Conservation (phyloP, 2,797 vertebrate species). For the Neomorphus geoffroyi region DNA sequence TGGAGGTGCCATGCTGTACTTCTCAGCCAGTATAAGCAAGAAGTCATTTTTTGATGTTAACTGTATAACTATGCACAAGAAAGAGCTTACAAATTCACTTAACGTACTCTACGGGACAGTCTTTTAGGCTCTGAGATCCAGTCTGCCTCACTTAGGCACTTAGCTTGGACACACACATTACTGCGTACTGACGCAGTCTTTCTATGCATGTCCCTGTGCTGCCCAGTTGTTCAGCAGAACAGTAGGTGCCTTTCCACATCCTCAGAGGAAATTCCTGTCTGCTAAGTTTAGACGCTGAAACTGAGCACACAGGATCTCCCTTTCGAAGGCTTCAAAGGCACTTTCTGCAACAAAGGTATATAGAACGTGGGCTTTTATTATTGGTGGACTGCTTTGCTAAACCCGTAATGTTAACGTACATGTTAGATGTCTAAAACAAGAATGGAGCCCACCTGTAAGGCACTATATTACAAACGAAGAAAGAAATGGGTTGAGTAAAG, state of each 20-base stretch:
- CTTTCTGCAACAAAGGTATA: background rate
- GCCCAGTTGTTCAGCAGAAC: background rate
- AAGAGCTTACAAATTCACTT: background rate
- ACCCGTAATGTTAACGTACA: background rate
- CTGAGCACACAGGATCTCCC: conserved; percentile 42
- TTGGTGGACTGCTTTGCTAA: background rate
- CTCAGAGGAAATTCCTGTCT: conserved; percentile 45
- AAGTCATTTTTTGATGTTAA: background rate
- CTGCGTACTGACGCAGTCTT: background rate
- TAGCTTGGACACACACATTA: background rate
- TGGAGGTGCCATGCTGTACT: background rate
- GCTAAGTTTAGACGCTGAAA: conserved; percentile 49
- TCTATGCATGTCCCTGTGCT: background rate
- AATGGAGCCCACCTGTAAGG: background rate
- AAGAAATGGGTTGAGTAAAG: background rate
- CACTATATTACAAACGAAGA: background rate
- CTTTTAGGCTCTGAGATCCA: background rate
- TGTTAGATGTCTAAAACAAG: background rate
- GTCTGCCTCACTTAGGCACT: background rate
- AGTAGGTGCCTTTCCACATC: background rate
- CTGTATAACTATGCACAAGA: background rate
- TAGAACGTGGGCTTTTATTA: background rate
- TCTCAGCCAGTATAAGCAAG: background rate
- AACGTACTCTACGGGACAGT: background rate
- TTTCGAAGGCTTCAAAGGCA: conserved; percentile 29